Conservation (phyloP, 2,113 vertebrate genomes). For the Phylloscopus trochiloides region DNA sequence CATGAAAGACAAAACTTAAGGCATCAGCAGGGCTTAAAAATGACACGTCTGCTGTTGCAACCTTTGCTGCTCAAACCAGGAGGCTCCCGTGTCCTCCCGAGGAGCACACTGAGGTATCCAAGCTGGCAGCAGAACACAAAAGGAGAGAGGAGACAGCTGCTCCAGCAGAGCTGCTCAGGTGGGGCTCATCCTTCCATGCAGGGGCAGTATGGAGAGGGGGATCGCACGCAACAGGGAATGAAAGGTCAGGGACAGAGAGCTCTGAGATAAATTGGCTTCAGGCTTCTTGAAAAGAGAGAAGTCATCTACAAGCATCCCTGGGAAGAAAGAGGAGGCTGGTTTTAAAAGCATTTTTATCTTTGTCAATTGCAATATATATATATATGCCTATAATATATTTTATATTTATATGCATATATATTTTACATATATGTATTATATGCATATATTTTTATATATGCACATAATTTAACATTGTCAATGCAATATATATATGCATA, state of each 20-base stretch:
- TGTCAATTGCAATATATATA: background rate
- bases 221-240: background rate
- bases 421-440: too few relatives aligned
- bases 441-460: too few relatives aligned
- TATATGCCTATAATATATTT: background rate
- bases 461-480: background rate
- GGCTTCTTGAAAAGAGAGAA: background rate
- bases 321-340: background rate
- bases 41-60: rapidly evolving
- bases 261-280: background rate
- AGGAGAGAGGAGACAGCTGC: background rate
- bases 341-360: background rate
- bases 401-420: background rate
- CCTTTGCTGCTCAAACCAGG: background rate
- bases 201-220: background rate
- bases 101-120: background rate
- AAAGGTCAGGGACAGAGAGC: background rate
- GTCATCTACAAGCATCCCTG: background rate
- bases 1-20: too few relatives aligned
- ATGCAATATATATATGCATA: background rate
- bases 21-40: background rate
- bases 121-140: background rate
- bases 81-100: rapidly evolving
- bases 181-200: background rate
- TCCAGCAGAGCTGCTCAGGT: background rate